These are phyloP conservation scores for Siniperca obscura DNA, from an alignment of 2,797 vertebrate genomes.

Conservation along the genomic window DNA sequence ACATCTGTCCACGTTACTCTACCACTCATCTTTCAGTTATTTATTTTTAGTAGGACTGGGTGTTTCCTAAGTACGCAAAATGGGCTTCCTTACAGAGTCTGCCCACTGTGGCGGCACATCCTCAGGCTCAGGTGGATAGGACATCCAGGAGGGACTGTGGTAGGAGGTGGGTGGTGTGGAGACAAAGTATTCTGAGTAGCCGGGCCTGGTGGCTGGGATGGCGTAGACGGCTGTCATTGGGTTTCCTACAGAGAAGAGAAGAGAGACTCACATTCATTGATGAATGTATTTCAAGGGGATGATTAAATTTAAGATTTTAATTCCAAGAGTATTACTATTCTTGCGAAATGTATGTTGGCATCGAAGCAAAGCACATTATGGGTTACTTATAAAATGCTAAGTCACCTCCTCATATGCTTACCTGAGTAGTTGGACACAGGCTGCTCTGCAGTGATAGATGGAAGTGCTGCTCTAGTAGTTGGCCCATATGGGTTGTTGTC, in stretches of 20 bases:
- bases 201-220: conserved; percentile 93
- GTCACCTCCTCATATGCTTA: conserved; percentile 68
- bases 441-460: conserved; percentile 89
- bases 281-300: background rate
- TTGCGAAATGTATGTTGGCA: conserved; percentile 5
- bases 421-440: conserved; percentile 96
- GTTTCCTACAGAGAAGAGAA: conserved; percentile 86
- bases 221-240: conserved; percentile 97
- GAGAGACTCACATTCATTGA: conserved; percentile 3
- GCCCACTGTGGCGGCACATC: conserved; percentile 94
- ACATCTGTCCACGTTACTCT: background rate
- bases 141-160: conserved; percentile 97
- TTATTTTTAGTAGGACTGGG: background rate
- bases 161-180: conserved; percentile 94
- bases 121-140: conserved; percentile 93
- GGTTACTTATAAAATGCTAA: conserved; percentile 29
- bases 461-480: conserved; percentile 87
- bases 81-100: conserved; percentile 91
- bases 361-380: background rate
- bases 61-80: conserved; percentile 2
- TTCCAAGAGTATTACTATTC: background rate
- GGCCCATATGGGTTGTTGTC: conserved; percentile 87
- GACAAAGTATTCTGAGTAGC: conserved; percentile 94
- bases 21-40: background rate
- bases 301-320: background rate